phyloP scores from a whole-genome alignment of 1,140 invertebrate genomes.

The Neomicropteryx cornuta region DNA sequence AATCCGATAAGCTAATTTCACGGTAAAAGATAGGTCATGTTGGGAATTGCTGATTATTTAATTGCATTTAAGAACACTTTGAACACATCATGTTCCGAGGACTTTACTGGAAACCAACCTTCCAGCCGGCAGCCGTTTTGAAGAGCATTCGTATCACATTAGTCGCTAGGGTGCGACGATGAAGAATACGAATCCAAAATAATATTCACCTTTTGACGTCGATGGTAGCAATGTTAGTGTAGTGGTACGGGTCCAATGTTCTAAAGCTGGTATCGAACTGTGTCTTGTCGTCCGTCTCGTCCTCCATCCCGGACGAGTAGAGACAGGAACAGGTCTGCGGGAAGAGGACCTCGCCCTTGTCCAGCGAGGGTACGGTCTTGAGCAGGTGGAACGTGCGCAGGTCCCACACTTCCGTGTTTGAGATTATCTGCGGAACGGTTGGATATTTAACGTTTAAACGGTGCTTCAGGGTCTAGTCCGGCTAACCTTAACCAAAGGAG shows the following conservation, averaged over 20 bases:
- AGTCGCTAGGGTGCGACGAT: too few species aligned
- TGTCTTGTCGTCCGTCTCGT: constrained; percentile 50
- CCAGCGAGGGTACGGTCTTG: constrained; percentile 83
- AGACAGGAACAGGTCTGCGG: constrained; percentile 28
- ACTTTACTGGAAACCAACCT: too few species aligned
- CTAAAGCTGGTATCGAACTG: constrained; percentile 83
- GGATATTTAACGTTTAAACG: constrained; percentile 8
- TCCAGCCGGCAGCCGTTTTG: too few species aligned
- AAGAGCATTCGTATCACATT: too few species aligned
- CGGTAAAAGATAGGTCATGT: too few species aligned
- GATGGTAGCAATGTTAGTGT: constrained; percentile 84
- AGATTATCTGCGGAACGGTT: constrained; percentile 49
- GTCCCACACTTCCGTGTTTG: constrained; percentile 94
- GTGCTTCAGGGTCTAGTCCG: constrained; percentile 22
- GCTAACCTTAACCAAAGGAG: not conserved
- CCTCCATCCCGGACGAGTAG: constrained; percentile 50
- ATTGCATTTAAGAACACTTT: too few species aligned
- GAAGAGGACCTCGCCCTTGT: constrained; percentile 63
- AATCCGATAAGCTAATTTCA: too few species aligned
- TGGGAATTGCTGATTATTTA: too few species aligned
- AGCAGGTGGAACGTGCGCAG: constrained; percentile 88
- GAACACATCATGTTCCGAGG: too few species aligned
- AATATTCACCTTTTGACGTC: constrained; percentile 84
- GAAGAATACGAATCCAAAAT: too few species aligned
- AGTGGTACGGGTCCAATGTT: constrained; percentile 88